Conservation (phyloP, 2,113 vertebrate species). For the Lycaon pictus region DNA sequence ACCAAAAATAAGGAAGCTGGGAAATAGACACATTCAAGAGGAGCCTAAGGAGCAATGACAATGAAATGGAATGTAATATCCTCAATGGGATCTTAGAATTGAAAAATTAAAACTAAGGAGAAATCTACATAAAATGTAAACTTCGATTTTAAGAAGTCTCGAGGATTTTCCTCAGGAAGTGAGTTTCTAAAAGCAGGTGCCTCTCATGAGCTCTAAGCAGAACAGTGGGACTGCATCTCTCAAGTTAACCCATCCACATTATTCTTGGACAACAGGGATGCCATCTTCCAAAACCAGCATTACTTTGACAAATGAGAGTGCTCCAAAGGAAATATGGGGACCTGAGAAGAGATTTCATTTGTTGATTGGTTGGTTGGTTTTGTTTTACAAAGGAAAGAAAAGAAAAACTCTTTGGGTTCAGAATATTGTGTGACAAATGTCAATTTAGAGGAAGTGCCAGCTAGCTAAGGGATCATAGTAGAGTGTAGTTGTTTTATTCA, state of each 20-base stretch:
- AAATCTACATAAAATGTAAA: not conserved
- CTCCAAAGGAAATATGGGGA: not conserved
- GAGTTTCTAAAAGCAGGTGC: not conserved
- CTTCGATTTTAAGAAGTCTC: not conserved
- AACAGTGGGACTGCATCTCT: not conserved
- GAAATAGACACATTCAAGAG: not conserved
- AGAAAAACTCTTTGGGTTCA: not conserved
- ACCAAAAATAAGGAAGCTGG: not conserved
- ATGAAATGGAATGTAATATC: not conserved
- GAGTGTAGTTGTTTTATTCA: not conserved
- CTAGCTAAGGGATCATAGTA: too few relatives aligned
- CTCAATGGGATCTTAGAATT: accelerated
- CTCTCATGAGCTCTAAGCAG: not conserved
- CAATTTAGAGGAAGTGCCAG: not conserved
- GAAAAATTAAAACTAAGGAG: not conserved
- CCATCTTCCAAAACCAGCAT: not conserved
- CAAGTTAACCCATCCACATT: not conserved
- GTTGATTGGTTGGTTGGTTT: not conserved
- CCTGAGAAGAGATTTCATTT: not conserved
- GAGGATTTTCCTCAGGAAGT: not conserved
- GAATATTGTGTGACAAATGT: not conserved
- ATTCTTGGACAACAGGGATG: too few relatives aligned
- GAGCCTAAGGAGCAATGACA: too few relatives aligned
- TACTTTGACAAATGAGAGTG: not conserved
- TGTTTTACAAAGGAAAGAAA: not conserved